Evolutionary conservation across 2,888 invertebrate genomes (phyloP).

Genomic region (Agrochola lychnidis): DNA sequence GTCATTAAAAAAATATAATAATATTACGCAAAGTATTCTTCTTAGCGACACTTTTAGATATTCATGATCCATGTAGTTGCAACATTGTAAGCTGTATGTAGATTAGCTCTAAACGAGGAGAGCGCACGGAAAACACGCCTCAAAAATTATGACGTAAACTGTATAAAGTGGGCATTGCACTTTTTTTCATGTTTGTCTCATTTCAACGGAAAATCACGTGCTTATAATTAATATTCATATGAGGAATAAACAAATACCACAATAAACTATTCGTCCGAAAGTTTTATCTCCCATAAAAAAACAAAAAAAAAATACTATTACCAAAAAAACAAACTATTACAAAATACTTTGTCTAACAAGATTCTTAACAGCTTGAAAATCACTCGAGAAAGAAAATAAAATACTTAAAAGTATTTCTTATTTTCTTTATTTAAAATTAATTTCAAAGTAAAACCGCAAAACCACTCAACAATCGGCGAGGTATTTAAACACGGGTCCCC

Average conservation of each 20-base stretch:
- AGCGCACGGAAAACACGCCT: constrained; percentile 16
- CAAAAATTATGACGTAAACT: constrained; percentile 7
- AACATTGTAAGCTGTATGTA: constrained; percentile 30
- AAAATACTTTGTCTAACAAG: neutral
- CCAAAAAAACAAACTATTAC: no score
- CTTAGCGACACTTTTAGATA: constrained; percentile 6
- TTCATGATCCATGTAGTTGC: neutral
- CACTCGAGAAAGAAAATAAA: neutral
- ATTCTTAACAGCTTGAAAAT: neutral
- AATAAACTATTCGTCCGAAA: neutral
- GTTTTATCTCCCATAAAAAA: neutral
- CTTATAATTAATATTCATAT: neutral
- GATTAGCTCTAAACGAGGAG: constrained; percentile 44
- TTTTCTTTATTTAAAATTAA: neutral
- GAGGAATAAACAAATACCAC: neutral
- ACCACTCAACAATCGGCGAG: constrained; percentile 11
- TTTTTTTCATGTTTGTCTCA: neutral
- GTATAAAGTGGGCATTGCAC: neutral
- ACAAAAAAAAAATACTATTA: no score
- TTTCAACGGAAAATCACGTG: no score
- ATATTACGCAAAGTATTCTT: neutral
- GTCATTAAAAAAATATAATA: no score
- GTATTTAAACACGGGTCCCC: constrained; percentile 38
- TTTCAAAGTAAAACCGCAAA: neutral
- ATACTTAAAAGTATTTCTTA: neutral